Conservation (phyloP, 1,140 invertebrate genomes). For the Heliconius nattereri region DNA sequence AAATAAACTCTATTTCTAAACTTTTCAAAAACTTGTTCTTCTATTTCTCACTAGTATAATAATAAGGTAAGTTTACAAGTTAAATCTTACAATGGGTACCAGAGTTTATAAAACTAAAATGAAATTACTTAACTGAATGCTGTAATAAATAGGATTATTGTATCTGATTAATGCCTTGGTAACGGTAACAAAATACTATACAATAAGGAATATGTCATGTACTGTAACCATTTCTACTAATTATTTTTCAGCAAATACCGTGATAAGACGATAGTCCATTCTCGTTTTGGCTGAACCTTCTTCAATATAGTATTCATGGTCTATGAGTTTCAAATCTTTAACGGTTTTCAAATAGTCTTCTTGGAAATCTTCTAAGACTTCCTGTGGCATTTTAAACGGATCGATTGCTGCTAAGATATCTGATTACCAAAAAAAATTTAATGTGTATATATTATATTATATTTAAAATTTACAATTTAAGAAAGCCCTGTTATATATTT, state of each 20-base stretch:
- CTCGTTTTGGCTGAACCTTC: slow-evolving; percentile 42
- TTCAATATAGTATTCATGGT: slow-evolving; percentile 68
- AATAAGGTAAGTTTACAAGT: too few relatives aligned
- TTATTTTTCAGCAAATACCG: slow-evolving; percentile 79
- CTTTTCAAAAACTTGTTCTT: too few relatives aligned
- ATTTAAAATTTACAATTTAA: background rate
- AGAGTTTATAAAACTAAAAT: too few relatives aligned
- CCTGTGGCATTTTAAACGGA: slow-evolving; percentile 87
- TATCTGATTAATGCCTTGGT: too few relatives aligned
- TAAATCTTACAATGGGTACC: too few relatives aligned
- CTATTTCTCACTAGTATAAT: too few relatives aligned
- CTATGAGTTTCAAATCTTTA: slow-evolving; percentile 74
- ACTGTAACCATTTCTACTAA: background rate
- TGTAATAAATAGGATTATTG: too few relatives aligned
- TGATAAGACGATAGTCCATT: slow-evolving; percentile 67
- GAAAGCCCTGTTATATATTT: too few relatives aligned
- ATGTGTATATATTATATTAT: background rate
- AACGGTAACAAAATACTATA: too few relatives aligned
- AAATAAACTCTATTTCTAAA: too few relatives aligned
- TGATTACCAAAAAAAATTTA: slow-evolving; percentile 59
- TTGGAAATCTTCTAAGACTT: slow-evolving; percentile 84
- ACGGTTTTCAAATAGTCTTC: slow-evolving; percentile 82
- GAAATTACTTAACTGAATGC: too few relatives aligned
- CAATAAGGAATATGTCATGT: background rate
- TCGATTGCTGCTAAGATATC: slow-evolving; percentile 88